Base-by-base conservation (phyloP, 2,797 vertebrate genomes). In the Dromococcyx pavoninus region DNA sequence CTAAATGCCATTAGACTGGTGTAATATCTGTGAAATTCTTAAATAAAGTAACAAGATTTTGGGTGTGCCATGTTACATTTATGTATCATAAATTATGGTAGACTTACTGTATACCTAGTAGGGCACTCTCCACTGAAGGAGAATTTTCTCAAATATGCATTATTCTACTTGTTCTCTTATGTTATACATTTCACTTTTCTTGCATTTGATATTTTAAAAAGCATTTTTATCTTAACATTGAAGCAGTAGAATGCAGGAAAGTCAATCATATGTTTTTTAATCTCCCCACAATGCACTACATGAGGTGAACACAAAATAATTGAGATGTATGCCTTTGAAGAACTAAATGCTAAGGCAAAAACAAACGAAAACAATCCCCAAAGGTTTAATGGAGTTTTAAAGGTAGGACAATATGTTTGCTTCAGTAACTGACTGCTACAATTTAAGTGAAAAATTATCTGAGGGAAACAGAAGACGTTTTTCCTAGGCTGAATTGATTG, bases 111-210 rank as follows among this genome's bases (percentile, higher is more conserved):
- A 24, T 25, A 39, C 9, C 9, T 77, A 9, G 2, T 17, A 12
- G 10, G 28, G 4, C 6, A 51, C 17, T 58, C 18, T 33, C 51
- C 70, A 50, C 71, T 24, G 50, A 74, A 84, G 41, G 30, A 17
- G 30, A 54, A 14, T 24, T 56, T 71, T 79, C 51, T 65, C 71
- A 66, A 46, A 41, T 67, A 16, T 18, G 43, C 12, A 11, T 92
- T 76, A 41, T 69, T 80, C 54, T 91, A 23, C 51, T 89, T 92
- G 13, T 83, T 94, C 81, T 87, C 17, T 83, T 93, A 86, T 88
- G 57, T 72, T 75, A 33, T 50, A 19, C 44, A n/a, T 86, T 93
- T 58, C 13, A n/a, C 41, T 89, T 78, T 81, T 33, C 50, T 74
- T 71, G 37, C 54, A 77, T 89, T 94, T 82, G 89, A 28, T 89